phyloP scores from a whole-genome alignment of 2,113 vertebrate species.

The Hippocampus barbouri region DNA sequence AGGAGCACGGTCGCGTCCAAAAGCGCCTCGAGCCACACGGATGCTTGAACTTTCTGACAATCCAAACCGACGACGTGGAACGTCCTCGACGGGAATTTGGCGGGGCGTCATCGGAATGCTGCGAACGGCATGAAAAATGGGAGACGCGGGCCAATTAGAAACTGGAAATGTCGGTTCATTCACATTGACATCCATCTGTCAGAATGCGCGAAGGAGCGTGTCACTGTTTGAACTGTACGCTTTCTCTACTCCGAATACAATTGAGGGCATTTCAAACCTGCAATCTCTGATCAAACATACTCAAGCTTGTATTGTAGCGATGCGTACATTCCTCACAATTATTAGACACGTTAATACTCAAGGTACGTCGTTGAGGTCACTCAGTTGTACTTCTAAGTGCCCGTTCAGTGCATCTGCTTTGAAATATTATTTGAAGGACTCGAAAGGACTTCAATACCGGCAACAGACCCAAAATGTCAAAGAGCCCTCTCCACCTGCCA shows the following conservation, averaged over 20 bases:
- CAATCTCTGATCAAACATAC: too few species aligned
- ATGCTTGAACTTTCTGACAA: not conserved
- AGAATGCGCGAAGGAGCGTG: not conserved
- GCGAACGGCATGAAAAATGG: conserved; percentile 15
- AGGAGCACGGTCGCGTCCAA: not conserved
- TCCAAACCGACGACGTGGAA: conserved; percentile 21
- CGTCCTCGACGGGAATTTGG: conserved; percentile 27
- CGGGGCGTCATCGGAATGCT: conserved; percentile 3
- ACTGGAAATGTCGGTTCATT: conserved; percentile 3
- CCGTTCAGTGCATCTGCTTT: too few species aligned
- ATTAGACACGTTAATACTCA: too few species aligned
- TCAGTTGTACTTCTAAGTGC: too few species aligned
- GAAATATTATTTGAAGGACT: too few species aligned
- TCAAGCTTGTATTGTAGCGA: too few species aligned
- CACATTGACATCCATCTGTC: not conserved
- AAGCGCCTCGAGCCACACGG: not conserved
- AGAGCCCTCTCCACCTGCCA: not conserved
- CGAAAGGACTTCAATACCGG: too few species aligned
- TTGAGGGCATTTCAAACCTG: too few species aligned
- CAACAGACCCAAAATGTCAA: too few species aligned
- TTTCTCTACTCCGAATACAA: too few species aligned
- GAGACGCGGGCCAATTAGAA: not conserved
- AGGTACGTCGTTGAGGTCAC: too few species aligned
- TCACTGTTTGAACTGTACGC: not conserved
- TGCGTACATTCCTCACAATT: too few species aligned